Evolutionary conservation across 2,113 vertebrate genomes (phyloP), one percentile per base, ranked within the genome.

Genomic region (Platanista minor): DNA sequence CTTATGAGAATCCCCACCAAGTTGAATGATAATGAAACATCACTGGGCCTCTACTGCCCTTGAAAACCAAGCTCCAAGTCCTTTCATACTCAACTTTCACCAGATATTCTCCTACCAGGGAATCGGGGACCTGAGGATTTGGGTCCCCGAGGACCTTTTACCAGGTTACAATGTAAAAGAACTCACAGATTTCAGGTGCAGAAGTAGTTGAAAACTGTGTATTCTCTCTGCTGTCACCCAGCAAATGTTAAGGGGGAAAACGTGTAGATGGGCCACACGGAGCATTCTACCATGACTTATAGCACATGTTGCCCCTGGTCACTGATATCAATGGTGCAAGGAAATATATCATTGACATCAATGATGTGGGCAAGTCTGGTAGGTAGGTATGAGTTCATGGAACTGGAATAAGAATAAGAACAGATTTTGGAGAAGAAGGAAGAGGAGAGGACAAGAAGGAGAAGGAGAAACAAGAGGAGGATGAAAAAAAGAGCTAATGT

Each of bases 311-410:
- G 11, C 36, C 27, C n/a, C 52, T 31, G 13, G 15, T 20, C 2
- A 3, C 43, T 10, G 14, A 21, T 15, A 27, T 0, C 15, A 1
- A 31, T 10, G 4, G 21, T 67, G 2, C 29, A 31, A 78, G 39
- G 52, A 15, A n/a, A 15, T 10, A 1, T 52, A 52, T 52, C 52
- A 52, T 52, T 52, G 52, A 52, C 17, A 17, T 52, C 15, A 52
- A 52, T n/a, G 29, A 10, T 9, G 13, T 54, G 39, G 3, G 17
- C 10, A 62, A 75, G 14, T 49, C 23, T 80, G 31, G 23, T 52
- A 67, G 36, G 14, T 84, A 36, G 90, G 29, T 33, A 6, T 72
- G 36, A 75, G 17, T 64, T 18, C 4, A 27, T 43, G 74, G 61
- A 43, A 39, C 13, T 5, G 8, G 23, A 66, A 36, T 33, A 87